Percentiles rank a stretch among this genome's conserved stretches.
Evolutionary conservation across 2,888 invertebrate species (phyloP).

Genomic region (Anagyrus pseudococci): DNA sequence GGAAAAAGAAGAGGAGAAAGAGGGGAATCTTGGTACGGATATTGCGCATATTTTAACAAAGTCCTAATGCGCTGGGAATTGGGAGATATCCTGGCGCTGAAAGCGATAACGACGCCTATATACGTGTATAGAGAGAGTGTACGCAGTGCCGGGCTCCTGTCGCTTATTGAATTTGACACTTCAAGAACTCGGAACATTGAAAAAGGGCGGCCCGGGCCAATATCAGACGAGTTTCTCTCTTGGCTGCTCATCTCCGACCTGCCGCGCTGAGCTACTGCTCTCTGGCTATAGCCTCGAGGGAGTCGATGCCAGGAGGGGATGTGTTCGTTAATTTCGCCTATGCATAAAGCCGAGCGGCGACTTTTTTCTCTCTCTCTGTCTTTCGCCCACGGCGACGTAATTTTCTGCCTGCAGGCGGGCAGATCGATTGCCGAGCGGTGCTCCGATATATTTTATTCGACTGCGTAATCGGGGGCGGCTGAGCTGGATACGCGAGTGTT

Average conservation of each 20-base stretch:
- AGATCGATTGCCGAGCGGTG: too few species aligned
- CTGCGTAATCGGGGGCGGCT: too few species aligned
- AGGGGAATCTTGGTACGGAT: too few species aligned
- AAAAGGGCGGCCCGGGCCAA: slow-evolving; percentile 41
- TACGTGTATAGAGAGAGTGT: neutral
- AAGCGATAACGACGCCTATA: slow-evolving; percentile 31
- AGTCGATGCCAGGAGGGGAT: too few species aligned
- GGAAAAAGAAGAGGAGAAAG: slow-evolving; percentile 1
- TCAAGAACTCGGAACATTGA: slow-evolving; percentile 61
- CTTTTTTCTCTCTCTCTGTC: slow-evolving; percentile 25
- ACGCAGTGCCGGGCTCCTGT: neutral
- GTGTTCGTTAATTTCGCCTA: slow-evolving; percentile 56
- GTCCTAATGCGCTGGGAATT: slow-evolving; percentile 27
- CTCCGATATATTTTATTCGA: too few species aligned
- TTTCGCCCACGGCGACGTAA: too few species aligned
- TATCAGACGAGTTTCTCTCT: too few species aligned
- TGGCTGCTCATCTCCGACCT: too few species aligned
- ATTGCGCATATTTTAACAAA: slow-evolving; percentile 32
- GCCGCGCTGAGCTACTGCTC: too few species aligned
- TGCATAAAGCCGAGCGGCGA: slow-evolving; percentile 37
- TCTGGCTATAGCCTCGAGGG: slow-evolving; percentile 53
- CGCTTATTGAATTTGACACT: slow-evolving; percentile 61
- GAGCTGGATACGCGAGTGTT: too few species aligned
- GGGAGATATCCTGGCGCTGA: slow-evolving; percentile 21
- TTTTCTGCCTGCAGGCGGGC: too few species aligned